These are phyloP conservation scores for Ephydatia muelleri DNA, from an alignment of 37 sponge, comb jelly and placozoan genomes.

Conservation along the genomic window DNA sequence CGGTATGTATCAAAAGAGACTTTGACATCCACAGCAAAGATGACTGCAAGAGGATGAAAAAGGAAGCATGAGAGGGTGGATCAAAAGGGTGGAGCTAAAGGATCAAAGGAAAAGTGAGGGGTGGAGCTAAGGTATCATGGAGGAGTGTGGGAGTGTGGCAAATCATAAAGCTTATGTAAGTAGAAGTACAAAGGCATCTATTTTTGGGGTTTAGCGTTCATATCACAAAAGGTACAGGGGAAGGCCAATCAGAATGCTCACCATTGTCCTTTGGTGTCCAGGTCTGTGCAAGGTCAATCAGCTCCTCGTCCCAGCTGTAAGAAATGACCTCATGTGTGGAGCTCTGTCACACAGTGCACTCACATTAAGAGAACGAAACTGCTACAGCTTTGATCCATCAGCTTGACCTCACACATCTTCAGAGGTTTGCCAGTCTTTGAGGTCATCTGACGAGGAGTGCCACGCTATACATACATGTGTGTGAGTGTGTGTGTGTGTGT, in stretches of 20 bases:
- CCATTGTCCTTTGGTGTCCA: conserved; percentile 86
- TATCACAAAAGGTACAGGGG: background rate
- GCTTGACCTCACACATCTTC: conserved; percentile 73
- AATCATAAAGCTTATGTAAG: too few species aligned
- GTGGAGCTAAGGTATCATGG: too few species aligned
- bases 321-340: background rate
- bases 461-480: conserved; percentile 28
- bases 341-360: conserved; percentile 6
- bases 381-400: conserved; percentile 71
- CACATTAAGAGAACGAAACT: conserved; percentile 73
- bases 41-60: conserved; percentile 25
- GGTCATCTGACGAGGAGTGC: conserved; percentile 46
- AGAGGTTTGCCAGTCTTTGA: conserved; percentile 66
- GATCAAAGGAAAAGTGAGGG: background rate
- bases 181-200: too few species aligned
- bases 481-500: conserved; percentile 19
- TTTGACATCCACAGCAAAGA: conserved; percentile 79
- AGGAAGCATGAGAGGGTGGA: background rate
- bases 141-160: too few species aligned
- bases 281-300: conserved; percentile 81
- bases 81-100: background rate
- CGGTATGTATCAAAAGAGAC: conserved; percentile 66
- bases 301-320: conserved; percentile 81
- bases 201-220: background rate
- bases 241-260: conserved; percentile 15